Base-by-base conservation (phyloP, 2,113 vertebrate genomes). In the Hoplias malabaricus region DNA sequence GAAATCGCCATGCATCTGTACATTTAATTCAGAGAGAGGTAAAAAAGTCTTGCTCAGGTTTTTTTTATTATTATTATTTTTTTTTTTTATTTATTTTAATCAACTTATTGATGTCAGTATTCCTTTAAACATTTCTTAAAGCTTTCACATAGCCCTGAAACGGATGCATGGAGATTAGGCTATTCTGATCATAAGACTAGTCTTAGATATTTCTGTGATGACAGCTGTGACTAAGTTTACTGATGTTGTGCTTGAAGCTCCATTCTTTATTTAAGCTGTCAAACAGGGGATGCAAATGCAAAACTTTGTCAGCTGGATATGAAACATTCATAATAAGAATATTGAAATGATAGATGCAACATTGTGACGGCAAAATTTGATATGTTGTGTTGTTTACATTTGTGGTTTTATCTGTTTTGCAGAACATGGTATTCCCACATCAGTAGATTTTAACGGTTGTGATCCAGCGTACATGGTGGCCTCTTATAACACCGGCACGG, bases 401-500 rank as follows among this genome's bases (percentile, higher is more conserved):
- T 21, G 1, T 59, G 62, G 46, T 2, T 36, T 1, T 72, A 62
- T 68, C 21, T 73, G 6, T 61, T 36, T 69, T 74, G 38, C 82
- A 99, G 98, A 95, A 48, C 93, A 96, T 81, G 98, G 96, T 62
- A 86, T 95, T 86, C 98, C 98, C 75, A 98, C 98, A 12, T 94
- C 96, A 0, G 93, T 99, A 75, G 96, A 99, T 89, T 99, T 98
- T 57, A 96, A 95, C 85, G 96, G 97, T 33, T 98, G 96, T 86
- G 98, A 99, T 85, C 97, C 97, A 81, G 97, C 96, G 87, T 95
- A 97, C 87, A 96, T 98, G 93, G 95, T 98, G 84, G 91, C 93
- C 34, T 96, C 98, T 69, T 98, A 97, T 84, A 95, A 92, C 89
- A 94, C 89, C 25, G 96, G 98, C 78, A 94, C 90, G 63, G 92